A percentile compares a stretch with the other conserved stretches of the same genome.
Conservation (phyloP, 2,797 vertebrate genomes). For the Meda fulgida region DNA sequence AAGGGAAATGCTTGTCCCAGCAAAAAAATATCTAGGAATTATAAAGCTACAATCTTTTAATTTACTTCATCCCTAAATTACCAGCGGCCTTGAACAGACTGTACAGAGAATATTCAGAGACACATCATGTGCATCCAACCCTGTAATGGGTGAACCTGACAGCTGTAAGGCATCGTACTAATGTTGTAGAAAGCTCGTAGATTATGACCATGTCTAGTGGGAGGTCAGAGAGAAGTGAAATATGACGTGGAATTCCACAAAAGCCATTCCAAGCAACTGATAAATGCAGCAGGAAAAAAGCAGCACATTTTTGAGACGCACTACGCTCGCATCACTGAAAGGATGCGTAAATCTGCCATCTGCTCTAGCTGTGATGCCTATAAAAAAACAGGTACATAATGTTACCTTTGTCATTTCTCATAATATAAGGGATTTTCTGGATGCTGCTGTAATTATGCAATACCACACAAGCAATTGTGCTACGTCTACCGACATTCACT, state of each 20-base stretch:
- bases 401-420: not conserved
- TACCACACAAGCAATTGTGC: not conserved
- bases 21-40: constrained; percentile 15
- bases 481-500: not conserved
- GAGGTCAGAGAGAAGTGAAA: constrained; percentile 21
- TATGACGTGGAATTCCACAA: not conserved
- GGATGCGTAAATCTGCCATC: constrained; percentile 27
- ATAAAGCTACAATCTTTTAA: constrained; percentile 18
- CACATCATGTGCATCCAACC: constrained; percentile 15
- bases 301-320: not conserved
- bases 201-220: not conserved
- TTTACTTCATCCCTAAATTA: constrained; percentile 23
- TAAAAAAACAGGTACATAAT: not conserved
- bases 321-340: not conserved
- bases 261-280: constrained; percentile 13
- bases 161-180: not conserved
- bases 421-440: not conserved
- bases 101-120: not conserved
- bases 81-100: not conserved
- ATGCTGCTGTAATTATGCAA: not conserved
- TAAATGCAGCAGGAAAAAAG: not conserved
- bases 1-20: not conserved
- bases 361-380: not conserved
- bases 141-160: constrained; percentile 25
- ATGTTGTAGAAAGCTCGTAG: constrained; percentile 4